Conservation (phyloP, 1,140 invertebrate genomes). For the Bactericera cockerelli region DNA sequence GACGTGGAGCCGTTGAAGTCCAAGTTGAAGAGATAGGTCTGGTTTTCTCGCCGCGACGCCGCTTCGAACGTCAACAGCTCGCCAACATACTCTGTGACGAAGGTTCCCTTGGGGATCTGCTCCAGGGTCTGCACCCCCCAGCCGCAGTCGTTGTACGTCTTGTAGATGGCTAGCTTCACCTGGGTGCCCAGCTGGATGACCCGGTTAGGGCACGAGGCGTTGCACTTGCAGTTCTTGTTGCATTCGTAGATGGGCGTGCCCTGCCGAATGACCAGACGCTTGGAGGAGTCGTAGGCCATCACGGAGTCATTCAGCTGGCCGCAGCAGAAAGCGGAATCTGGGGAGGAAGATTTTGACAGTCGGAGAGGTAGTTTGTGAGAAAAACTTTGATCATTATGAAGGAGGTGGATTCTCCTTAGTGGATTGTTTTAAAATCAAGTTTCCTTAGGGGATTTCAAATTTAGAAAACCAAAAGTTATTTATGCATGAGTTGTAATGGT, state of each 20-base stretch:
- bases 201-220: constrained; percentile 55
- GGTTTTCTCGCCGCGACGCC: constrained; percentile 66
- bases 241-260: constrained; percentile 87
- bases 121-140: constrained; percentile 81
- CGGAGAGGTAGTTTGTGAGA: no score
- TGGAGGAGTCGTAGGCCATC: constrained; percentile 52
- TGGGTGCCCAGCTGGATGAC: constrained; percentile 72
- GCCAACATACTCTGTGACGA: constrained; percentile 82
- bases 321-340: constrained; percentile 37
- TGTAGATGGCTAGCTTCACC: constrained; percentile 65
- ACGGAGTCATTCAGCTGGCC: constrained; percentile 39
- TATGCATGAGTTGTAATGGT: no score
- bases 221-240: constrained; percentile 70
- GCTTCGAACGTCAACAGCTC: constrained; percentile 84
- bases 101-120: constrained; percentile 58
- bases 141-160: constrained; percentile 70
- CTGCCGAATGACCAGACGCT: constrained; percentile 44
- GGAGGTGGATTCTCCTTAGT: no score
- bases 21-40: constrained; percentile 87
- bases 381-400: no score
- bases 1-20: constrained; percentile 68
- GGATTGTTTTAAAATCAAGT: no score
- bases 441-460: no score
- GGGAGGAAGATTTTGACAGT: no score
- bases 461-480: no score